Percentiles rank a stretch among this genome's conserved stretches.
phyloP scores from a whole-genome alignment of 1,140 invertebrate genomes.

The Wasmannia auropunctata region DNA sequence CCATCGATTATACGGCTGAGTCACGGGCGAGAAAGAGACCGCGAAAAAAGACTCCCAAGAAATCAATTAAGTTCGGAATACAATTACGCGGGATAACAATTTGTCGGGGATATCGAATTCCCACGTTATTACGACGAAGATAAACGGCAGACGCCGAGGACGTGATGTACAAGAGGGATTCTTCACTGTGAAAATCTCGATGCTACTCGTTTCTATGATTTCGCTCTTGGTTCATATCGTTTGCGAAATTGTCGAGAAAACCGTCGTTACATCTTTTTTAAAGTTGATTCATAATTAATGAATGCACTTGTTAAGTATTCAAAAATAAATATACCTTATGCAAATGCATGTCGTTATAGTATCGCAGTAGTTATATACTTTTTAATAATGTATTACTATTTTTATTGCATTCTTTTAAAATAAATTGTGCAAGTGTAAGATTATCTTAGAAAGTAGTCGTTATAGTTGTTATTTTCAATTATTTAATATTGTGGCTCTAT shows the following conservation, averaged over 20 bases:
- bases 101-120: constrained; percentile 67
- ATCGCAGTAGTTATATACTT: no score
- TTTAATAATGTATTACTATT: neutral
- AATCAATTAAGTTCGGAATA: constrained; percentile 71
- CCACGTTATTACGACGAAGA: constrained; percentile 46
- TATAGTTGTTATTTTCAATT: neutral
- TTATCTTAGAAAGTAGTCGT: neutral
- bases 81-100: constrained; percentile 68
- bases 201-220: neutral
- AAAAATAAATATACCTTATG: neutral
- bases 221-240: constrained; percentile 14
- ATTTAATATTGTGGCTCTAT: neutral
- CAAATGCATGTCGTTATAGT: no score
- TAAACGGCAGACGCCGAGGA: constrained; percentile 9
- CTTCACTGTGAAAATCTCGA: neutral
- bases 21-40: constrained; percentile 9
- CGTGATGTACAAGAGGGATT: neutral
- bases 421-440: neutral
- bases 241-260: constrained; percentile 28
- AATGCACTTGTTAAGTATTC: neutral
- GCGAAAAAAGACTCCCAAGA: constrained; percentile 50
- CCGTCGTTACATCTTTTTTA: neutral
- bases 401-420: neutral
- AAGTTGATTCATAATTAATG: neutral
- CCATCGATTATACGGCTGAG: constrained; percentile 65